A percentile compares a stretch with the other conserved stretches of the same genome.
These are phyloP conservation scores for Gobionotothen gibberifrons DNA, from an alignment of 2,797 vertebrate genomes.

Conservation along the genomic window DNA sequence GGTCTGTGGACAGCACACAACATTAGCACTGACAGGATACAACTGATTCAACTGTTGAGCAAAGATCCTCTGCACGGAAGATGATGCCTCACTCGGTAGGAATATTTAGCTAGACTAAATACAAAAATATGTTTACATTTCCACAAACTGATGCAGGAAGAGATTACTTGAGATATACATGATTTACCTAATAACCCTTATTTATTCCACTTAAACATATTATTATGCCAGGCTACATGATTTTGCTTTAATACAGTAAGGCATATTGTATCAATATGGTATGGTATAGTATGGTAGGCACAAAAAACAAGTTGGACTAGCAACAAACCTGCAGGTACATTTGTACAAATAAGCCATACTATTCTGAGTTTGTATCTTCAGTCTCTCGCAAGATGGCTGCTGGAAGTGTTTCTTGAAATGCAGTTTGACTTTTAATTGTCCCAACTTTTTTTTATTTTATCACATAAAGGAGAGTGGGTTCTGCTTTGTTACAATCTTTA, in stretches of 20 bases:
- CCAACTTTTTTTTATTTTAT: background rate
- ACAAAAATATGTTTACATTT: background rate
- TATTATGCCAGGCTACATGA: too few species aligned
- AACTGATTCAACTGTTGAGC: background rate
- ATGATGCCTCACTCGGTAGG: background rate
- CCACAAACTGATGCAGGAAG: background rate
- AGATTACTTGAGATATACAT: too few species aligned
- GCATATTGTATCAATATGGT: too few species aligned
- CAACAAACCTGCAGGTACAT: too few species aligned
- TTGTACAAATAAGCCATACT: too few species aligned
- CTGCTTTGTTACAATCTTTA: background rate
- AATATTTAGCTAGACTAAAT: background rate
- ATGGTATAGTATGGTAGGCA: too few species aligned
- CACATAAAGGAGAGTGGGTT: background rate
- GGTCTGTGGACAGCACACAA: background rate
- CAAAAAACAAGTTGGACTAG: too few species aligned
- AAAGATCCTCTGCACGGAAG: slow-evolving; percentile 30
- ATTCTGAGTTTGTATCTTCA: too few species aligned
- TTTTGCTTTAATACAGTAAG: too few species aligned
- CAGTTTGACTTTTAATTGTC: background rate
- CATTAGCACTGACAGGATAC: background rate
- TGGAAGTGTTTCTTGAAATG: background rate
- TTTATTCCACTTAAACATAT: too few species aligned
- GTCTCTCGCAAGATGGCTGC: too few species aligned
- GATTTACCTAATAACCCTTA: too few species aligned